phyloP scores from a whole-genome alignment of 2,113 vertebrate species.

The Oriolus oriolus region DNA sequence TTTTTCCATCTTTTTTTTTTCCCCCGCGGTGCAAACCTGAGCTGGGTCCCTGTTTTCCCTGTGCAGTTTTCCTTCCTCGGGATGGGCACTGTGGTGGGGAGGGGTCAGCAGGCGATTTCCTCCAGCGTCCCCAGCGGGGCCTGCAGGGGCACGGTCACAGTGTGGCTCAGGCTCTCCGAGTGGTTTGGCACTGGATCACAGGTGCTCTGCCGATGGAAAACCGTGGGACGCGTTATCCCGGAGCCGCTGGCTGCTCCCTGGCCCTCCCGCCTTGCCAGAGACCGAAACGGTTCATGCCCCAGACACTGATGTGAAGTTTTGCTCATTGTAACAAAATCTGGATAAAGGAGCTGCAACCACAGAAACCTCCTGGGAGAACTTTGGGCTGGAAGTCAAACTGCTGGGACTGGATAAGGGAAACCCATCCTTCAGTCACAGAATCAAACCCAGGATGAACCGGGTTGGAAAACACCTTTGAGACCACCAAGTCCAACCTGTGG shows the following conservation, averaged over 20 bases:
- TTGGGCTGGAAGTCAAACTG: neutral
- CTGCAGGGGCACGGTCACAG: conserved; percentile 91
- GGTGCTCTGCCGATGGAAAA: conserved; percentile 78
- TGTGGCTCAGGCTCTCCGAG: conserved; percentile 95
- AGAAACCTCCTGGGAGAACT: neutral
- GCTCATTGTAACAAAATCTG: neutral
- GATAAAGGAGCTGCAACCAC: neutral
- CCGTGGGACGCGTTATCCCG: rapidly evolving
- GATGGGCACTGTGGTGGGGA: conserved; percentile 9
- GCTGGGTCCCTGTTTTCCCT: conserved; percentile 63
- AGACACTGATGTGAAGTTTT: rapidly evolving
- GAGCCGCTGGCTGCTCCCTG: neutral
- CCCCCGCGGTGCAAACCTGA: conserved; percentile 62
- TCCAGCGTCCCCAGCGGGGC: conserved; percentile 91
- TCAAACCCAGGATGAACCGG: neutral
- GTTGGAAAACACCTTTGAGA: neutral
- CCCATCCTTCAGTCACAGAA: neutral
- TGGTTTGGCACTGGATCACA: conserved; percentile 94
- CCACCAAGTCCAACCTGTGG: neutral
- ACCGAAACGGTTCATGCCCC: rapidly evolving
- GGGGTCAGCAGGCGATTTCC: conserved; percentile 94
- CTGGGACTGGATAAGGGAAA: neutral
- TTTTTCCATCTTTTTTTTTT: neutral
- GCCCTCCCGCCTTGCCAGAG: neutral
- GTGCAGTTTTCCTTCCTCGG: conserved; percentile 51